Evolutionary conservation across 2,797 vertebrate species (phyloP), one percentile per base, ranked within the genome.

Genomic region (Champsocephalus gunnari): DNA sequence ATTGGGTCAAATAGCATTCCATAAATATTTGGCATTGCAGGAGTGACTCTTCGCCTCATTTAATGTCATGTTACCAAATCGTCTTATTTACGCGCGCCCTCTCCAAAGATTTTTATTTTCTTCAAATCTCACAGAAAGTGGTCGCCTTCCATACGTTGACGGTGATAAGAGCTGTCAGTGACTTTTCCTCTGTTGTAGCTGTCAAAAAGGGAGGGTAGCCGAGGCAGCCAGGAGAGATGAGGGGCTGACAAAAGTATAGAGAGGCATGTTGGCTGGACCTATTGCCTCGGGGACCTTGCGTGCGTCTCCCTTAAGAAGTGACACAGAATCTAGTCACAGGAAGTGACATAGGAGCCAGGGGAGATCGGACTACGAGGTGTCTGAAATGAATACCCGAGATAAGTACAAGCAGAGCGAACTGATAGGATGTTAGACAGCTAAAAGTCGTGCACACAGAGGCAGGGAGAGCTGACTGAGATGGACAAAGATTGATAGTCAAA

Each of bases 331-430:
- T 82, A 49, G 75, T 86, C 80, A 89, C 87, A 92, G 92, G 93
- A 93, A 94, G 86, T 92, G 92, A 94, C 93, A 93, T 81, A 79
- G 82, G 91, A 93, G 83, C 87, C 86, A 60, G 57, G 71, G 81
- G 21, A 71, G 88, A 93, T 91, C 86, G 69, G 87, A 84, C 82
- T 89, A 88, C 89, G 58, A 83, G 87, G 87, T 88, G 89, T 91
- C 85, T 93, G 91, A 91, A 94, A 94, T 90, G 68, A 87, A 94
- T 73, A 93, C 91, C 79, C 8, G 9, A 66, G 83, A 88, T 86
- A 79, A 87, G 87, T 79, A 65, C 86, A 79, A 85, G 77, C 77
- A 58, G 75, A 71, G 85, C 32, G 24, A 88, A 66, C 84, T 54
- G 89, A 87, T 82, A 82, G 91, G 86, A 88, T 85, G 86, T 88